Evolutionary conservation across 2,888 invertebrate species (phyloP).

Genomic region (Rotaria macrura): DNA sequence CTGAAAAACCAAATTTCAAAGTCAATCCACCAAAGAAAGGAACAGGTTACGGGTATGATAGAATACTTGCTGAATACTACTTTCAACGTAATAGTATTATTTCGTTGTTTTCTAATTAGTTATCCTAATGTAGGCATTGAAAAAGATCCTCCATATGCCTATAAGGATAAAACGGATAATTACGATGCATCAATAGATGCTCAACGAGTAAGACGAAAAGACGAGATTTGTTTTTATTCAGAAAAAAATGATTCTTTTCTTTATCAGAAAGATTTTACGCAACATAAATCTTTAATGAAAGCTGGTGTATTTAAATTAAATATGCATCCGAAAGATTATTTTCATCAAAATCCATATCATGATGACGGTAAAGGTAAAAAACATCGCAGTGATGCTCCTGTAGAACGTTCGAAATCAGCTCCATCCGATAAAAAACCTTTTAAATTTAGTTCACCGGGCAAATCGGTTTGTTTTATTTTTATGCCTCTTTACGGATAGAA

Average conservation of each 20-base stretch:
- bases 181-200: slow-evolving; percentile 41
- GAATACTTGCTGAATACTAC: too few species aligned
- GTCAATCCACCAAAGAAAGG: slow-evolving; percentile 49
- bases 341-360: slow-evolving; percentile 46
- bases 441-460: slow-evolving; percentile 47
- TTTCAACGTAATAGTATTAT: too few species aligned
- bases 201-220: slow-evolving; percentile 40
- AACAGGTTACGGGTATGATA: slow-evolving; percentile 48
- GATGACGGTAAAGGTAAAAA: not conserved
- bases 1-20: slow-evolving; percentile 39
- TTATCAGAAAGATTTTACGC: slow-evolving; percentile 36
- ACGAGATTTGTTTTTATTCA: not conserved
- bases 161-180: slow-evolving; percentile 41
- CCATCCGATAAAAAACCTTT: slow-evolving; percentile 42
- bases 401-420: slow-evolving; percentile 23
- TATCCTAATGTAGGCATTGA: slow-evolving; percentile 45
- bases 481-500: too few species aligned
- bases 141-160: slow-evolving; percentile 38
- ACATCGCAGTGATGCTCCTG: not conserved
- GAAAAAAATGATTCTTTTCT: slow-evolving; percentile 27
- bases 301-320: slow-evolving; percentile 47
- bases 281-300: slow-evolving; percentile 43
- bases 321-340: slow-evolving; percentile 45
- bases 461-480: slow-evolving; percentile 38
- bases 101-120: too few species aligned